Percentiles rank a stretch among this genome's conserved stretches.
These are phyloP conservation scores for Macropodus opercularis DNA, from an alignment of 2,797 vertebrate genomes.

Conservation along the genomic window DNA sequence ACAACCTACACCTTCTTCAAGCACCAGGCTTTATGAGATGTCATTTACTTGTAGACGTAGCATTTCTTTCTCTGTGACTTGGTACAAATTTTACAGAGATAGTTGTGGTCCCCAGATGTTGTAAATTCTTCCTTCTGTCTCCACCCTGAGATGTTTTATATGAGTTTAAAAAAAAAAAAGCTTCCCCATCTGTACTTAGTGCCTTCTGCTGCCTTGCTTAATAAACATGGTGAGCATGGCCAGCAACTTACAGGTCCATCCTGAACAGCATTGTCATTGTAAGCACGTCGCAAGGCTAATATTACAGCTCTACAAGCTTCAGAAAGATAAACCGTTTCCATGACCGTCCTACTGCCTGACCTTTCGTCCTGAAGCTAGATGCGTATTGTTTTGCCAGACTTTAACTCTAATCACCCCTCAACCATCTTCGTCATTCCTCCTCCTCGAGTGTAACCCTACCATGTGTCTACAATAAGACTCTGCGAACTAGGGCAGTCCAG, in stretches of 20 bases:
- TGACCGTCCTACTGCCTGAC: too few relatives aligned
- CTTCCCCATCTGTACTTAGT: too few relatives aligned
- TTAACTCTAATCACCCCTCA: slow-evolving; percentile 15
- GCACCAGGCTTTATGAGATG: neutral
- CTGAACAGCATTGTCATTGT: neutral
- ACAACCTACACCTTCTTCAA: too few relatives aligned
- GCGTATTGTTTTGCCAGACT: slow-evolving; percentile 6
- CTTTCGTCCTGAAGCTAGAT: slow-evolving; percentile 1
- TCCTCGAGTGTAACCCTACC: slow-evolving; percentile 4
- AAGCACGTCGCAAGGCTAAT: neutral
- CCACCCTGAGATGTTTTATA: too few relatives aligned
- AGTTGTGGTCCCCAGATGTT: neutral
- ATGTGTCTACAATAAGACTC: slow-evolving; percentile 15
- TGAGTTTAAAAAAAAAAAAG: too few relatives aligned
- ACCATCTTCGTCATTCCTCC: slow-evolving; percentile 8
- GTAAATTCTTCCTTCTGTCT: neutral
- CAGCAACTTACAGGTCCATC: too few relatives aligned
- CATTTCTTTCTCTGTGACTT: neutral
- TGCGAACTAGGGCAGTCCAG: neutral
- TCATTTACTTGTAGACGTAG: neutral
- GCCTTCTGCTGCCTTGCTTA: too few relatives aligned
- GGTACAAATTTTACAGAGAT: too few relatives aligned
- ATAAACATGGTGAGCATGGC: too few relatives aligned
- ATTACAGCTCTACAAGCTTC: too few relatives aligned
- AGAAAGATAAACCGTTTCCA: too few relatives aligned